Conservation (phyloP, 2,797 vertebrate genomes). For the Cirrhinus molitorella region DNA sequence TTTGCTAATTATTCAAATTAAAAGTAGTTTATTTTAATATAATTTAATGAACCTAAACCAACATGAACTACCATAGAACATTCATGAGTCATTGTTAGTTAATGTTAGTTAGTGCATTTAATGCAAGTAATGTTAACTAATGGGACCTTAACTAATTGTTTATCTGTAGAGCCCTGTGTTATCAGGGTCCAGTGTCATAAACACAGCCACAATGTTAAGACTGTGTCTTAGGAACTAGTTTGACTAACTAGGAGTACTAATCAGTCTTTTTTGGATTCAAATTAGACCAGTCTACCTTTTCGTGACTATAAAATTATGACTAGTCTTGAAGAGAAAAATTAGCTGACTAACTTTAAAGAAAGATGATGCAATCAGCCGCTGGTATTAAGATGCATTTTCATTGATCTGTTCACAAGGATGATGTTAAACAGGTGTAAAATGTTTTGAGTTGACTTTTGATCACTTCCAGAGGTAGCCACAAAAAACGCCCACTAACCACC, state of each 20-base stretch:
- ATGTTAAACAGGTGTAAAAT: neutral
- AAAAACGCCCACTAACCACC: neutral
- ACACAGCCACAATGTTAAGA: too few species aligned
- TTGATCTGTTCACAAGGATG: neutral
- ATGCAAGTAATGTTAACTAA: too few species aligned
- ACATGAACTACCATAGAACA: neutral
- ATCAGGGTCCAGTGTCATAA: too few species aligned
- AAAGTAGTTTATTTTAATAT: too few species aligned
- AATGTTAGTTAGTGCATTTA: neutral
- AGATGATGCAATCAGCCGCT: neutral
- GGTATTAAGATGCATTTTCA: neutral
- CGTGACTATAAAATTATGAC: neutral
- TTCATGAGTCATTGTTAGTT: neutral
- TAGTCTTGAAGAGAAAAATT: neutral
- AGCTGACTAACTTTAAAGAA: neutral
- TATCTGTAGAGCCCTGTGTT: neutral
- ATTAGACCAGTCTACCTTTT: too few species aligned
- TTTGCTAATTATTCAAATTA: neutral
- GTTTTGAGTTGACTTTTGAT: too few species aligned
- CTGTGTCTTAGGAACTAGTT: neutral
- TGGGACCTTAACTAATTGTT: neutral
- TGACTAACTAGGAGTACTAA: too few species aligned
- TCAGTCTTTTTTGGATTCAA: too few species aligned
- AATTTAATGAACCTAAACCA: too few species aligned
- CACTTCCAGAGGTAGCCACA: neutral